Evolutionary conservation across 2,797 vertebrate species (phyloP).

Genomic region (Sebastes iracundus): DNA sequence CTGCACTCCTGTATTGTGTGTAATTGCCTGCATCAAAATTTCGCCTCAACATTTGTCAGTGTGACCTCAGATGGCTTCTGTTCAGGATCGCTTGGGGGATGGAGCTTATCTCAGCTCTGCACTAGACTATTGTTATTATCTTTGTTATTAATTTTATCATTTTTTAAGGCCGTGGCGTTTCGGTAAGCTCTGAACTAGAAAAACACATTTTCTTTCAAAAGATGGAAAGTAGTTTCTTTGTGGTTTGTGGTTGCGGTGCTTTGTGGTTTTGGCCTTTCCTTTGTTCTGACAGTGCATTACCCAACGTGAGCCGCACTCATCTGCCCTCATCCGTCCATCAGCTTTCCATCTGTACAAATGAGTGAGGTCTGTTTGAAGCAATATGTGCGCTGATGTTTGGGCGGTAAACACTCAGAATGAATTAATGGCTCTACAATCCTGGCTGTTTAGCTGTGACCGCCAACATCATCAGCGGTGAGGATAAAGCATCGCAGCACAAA

Average conservation of each 20-base stretch:
- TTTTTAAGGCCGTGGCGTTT: neutral
- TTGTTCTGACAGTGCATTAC: slow-evolving; percentile 18
- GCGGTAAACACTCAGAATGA: slow-evolving; percentile 49
- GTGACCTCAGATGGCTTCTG: slow-evolving; percentile 31
- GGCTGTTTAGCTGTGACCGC: slow-evolving; percentile 42
- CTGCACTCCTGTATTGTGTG: neutral
- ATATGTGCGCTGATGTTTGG: slow-evolving; percentile 41
- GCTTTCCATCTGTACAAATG: slow-evolving; percentile 34
- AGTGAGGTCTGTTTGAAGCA: slow-evolving; percentile 28
- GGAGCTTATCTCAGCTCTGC: neutral
- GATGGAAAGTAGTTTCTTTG: neutral
- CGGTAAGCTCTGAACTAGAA: neutral
- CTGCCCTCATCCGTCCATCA: slow-evolving; percentile 31
- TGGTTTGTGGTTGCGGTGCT: neutral
- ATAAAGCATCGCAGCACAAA: slow-evolving; percentile 31
- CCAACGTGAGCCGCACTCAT: slow-evolving; percentile 5
- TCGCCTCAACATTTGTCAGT: neutral
- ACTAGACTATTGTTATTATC: neutral
- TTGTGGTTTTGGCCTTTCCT: slow-evolving; percentile 5
- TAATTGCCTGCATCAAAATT: neutral
- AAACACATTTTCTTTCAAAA: neutral
- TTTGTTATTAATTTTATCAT: neutral
- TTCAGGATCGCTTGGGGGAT: slow-evolving; percentile 4
- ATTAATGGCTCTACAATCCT: slow-evolving; percentile 37
- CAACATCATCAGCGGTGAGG: slow-evolving; percentile 26